Conservation (phyloP, 2,888 invertebrate species). For the Diaphora mendica region DNA sequence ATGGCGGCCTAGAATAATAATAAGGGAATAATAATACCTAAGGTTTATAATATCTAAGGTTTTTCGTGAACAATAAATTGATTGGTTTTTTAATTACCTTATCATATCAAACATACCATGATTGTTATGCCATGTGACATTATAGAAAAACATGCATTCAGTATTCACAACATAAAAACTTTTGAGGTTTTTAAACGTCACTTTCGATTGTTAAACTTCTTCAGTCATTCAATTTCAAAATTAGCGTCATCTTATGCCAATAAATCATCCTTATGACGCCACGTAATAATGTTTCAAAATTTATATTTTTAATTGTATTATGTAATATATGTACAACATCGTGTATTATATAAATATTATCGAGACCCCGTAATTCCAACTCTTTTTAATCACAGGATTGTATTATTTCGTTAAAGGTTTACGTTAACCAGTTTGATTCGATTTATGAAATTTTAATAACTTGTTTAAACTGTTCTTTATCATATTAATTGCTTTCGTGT, state of each 20-base stretch:
- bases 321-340: constrained; percentile 31
- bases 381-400: constrained; percentile 33
- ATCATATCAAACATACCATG: too few species aligned
- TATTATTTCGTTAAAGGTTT: constrained; percentile 20
- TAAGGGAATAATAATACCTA: too few species aligned
- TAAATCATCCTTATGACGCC: constrained; percentile 21
- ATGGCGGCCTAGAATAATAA: too few species aligned
- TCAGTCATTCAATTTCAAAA: neutral
- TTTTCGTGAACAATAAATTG: too few species aligned
- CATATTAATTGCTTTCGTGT: neutral
- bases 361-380: constrained; percentile 37
- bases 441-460: neutral
- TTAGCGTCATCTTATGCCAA: neutral
- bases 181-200: neutral
- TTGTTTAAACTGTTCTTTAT: neutral
- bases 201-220: neutral
- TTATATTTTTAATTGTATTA: constrained; percentile 20
- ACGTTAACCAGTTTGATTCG: neutral
- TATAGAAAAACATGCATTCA: too few species aligned
- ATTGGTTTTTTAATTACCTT: too few species aligned
- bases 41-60: too few species aligned
- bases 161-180: neutral
- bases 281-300: constrained; percentile 47
- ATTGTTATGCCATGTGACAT: too few species aligned
- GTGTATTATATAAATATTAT: constrained; percentile 26